Base-by-base conservation (phyloP, 2,888 invertebrate species). In the Girardia tigrina region DNA sequence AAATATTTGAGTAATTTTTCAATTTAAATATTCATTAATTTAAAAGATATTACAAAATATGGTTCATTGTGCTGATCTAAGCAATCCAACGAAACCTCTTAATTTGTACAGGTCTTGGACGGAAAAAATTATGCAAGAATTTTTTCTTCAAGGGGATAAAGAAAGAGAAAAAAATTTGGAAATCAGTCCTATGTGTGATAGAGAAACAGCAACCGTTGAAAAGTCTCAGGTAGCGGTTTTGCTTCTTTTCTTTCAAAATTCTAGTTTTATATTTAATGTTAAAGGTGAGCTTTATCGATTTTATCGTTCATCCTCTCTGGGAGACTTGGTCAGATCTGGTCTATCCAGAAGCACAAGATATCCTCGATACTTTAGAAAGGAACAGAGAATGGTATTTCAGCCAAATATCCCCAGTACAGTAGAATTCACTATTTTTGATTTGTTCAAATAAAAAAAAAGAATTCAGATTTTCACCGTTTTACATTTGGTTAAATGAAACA, bases 291-390 rank as follows among this genome's bases (percentile, higher is more conserved):
- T 98, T 98, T 85, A 98, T 98, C 84, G 97, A 98, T 87, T 98
- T 95, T 86, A 98, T 98, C 83, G 97, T 97, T 56, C 97, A 98
- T 86, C 98, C 98, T 0, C 87, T 99, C 78, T 99, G 95, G 94
- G 98, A 98, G 86, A 97, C 97, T 74, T 98, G 98, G 98, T 95
- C 94, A 14, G 97, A 98, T 85, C 88, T 98, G 78, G 97, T 98
- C 72, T 94, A 95, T 86, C 97, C 98, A 0, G 97, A 98, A 84
- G 97, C 97, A 73, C 95, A 97, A 86, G 91, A 94, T 80, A 97
- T 98, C 81, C 88, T 98, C 79, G 95, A 97, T 86, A 94, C 92
- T 73, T 87, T 98, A 81, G 97, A 98, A 86, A 94, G 97, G 86
- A 98, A 98, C 86, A 89, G 98, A 80, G 94, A 95, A 86, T 97